phyloP scores from a whole-genome alignment of 2,797 vertebrate genomes.

The Aphelocoma californica region DNA sequence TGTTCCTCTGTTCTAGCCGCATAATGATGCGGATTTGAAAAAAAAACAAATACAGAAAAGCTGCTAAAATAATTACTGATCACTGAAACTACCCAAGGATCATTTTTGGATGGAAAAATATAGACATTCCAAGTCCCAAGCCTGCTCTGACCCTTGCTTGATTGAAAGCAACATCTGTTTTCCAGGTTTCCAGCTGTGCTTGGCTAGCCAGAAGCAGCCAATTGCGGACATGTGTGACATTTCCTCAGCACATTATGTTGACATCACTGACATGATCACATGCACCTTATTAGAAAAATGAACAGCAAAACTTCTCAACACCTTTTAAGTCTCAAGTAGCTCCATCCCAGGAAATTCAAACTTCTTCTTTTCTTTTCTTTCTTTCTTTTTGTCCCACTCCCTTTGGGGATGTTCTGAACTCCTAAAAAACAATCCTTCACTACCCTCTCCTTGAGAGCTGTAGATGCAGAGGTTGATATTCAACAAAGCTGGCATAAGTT shows the following conservation, averaged over 20 bases:
- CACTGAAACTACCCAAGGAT: constrained; percentile 24
- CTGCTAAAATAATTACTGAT: constrained; percentile 61
- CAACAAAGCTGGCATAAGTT: not conserved
- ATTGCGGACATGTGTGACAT: constrained; percentile 79
- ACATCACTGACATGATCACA: constrained; percentile 65
- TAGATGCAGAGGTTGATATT: not conserved
- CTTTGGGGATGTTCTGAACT: not conserved
- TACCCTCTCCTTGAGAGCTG: not conserved
- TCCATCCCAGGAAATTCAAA: constrained; percentile 13
- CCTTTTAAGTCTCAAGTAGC: constrained; percentile 55
- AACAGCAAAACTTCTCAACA: constrained; percentile 72
- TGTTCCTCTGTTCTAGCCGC: not conserved
- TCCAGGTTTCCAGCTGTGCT: constrained; percentile 75
- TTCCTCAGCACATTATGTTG: constrained; percentile 70
- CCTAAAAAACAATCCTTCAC: not conserved
- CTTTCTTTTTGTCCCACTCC: not conserved
- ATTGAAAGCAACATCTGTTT: constrained; percentile 80
- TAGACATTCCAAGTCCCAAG: constrained; percentile 63
- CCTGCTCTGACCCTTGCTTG: constrained; percentile 73
- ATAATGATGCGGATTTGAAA: not conserved
- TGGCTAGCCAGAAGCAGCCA: constrained; percentile 74
- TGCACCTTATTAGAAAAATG: constrained; percentile 72
- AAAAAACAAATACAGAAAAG: not conserved
- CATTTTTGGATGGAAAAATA: constrained; percentile 27
- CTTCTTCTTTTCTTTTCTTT: not conserved